Evolutionary conservation across 2,113 vertebrate species (phyloP).

Genomic region (Abramis brama): DNA sequence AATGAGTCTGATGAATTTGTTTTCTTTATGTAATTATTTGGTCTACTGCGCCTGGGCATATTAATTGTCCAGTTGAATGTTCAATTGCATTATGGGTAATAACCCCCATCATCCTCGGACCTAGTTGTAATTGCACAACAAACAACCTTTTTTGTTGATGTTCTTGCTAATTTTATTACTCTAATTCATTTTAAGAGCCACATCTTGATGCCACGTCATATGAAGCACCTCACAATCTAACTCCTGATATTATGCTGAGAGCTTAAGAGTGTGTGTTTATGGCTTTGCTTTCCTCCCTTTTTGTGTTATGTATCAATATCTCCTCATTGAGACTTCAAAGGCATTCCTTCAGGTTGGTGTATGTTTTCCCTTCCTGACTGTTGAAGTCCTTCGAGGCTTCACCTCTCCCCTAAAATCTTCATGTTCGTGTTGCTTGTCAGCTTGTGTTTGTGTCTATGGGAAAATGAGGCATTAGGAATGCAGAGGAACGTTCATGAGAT

Average conservation of each 20-base stretch:
- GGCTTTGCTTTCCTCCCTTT: not conserved
- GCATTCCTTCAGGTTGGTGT: conserved; percentile 39
- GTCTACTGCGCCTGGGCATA: not conserved
- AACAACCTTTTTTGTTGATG: not conserved
- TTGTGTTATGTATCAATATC: conserved; percentile 36
- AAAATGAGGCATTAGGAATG: conserved; percentile 45
- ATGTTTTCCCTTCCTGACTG: conserved; percentile 38
- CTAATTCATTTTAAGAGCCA: conserved; percentile 1
- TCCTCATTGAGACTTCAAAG: conserved; percentile 40
- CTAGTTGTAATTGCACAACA: conserved; percentile 14
- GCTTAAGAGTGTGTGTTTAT: not conserved
- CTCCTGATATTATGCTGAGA: not conserved
- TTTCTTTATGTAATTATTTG: conserved; percentile 18
- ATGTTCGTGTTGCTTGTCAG: conserved; percentile 42
- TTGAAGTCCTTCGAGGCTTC: conserved; percentile 24
- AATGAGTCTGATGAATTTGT: conserved; percentile 5
- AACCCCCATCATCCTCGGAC: not conserved
- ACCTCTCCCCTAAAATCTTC: conserved; percentile 46
- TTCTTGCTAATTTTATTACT: not conserved
- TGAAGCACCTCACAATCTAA: not conserved
- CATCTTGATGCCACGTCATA: not conserved
- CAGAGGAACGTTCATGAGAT: conserved; percentile 28
- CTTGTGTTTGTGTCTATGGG: conserved; percentile 36
- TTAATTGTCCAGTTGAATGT: conserved; percentile 9
- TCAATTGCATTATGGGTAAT: conserved; percentile 18